phyloP scores from a whole-genome alignment of 1,140 invertebrate genomes.

The Bombus haemorrhoidalis region DNA sequence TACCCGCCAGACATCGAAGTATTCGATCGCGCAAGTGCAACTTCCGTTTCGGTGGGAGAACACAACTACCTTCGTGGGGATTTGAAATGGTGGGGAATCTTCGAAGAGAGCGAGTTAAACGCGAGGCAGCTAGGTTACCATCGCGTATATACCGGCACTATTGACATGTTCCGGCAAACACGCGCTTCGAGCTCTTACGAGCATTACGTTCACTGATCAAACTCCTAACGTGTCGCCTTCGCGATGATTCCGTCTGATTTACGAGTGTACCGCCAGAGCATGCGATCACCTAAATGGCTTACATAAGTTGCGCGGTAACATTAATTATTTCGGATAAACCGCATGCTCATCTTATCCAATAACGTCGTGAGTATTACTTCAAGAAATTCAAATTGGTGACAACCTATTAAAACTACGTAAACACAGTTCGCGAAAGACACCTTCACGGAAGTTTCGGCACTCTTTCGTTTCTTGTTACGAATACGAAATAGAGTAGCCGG shows the following conservation, averaged over 20 bases:
- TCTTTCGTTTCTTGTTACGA: constrained; percentile 34
- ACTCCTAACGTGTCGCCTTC: constrained; percentile 10
- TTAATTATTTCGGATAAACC: constrained; percentile 11
- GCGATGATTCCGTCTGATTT: constrained; percentile 38
- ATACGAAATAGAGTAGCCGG: constrained; percentile 38
- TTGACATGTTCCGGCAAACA: constrained; percentile 35
- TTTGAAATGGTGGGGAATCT: constrained; percentile 32
- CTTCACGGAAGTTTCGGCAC: constrained; percentile 1
- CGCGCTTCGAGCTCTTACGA: constrained; percentile 25
- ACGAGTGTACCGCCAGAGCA: constrained; percentile 32
- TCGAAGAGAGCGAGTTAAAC: constrained; percentile 35
- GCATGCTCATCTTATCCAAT: not conserved
- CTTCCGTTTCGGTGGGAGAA: constrained; percentile 34
- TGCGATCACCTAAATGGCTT: constrained; percentile 22
- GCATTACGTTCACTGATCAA: constrained; percentile 11
- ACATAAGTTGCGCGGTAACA: constrained; percentile 48
- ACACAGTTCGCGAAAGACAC: not conserved
- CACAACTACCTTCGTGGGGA: not conserved
- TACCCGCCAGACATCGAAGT: not conserved
- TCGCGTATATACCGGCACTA: constrained; percentile 51
- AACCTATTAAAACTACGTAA: not conserved
- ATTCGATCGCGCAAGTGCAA: constrained; percentile 22
- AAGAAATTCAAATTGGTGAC: not conserved
- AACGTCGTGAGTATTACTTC: not conserved
- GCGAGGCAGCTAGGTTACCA: constrained; percentile 22